phyloP scores from a whole-genome alignment of 2,888 invertebrate species.

The Tetrapedia diversipes region DNA sequence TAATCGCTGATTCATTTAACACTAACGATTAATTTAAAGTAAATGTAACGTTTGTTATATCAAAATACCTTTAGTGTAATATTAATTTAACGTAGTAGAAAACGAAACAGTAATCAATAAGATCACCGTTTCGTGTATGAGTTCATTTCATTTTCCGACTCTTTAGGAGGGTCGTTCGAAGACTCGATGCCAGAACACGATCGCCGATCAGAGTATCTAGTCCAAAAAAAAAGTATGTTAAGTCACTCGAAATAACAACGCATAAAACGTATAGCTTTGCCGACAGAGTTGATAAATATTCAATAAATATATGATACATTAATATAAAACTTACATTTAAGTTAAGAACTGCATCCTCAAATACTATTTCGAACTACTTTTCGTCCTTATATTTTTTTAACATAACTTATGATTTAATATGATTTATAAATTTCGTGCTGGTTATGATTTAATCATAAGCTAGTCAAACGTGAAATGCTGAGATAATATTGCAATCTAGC shows the following conservation, averaged over 20 bases:
- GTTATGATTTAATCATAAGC: background rate
- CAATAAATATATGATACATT: constrained; percentile 4
- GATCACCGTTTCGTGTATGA: constrained; percentile 2
- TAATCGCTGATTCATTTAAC: background rate
- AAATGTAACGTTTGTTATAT: background rate
- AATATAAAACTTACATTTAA: background rate
- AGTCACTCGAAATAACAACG: constrained; percentile 18
- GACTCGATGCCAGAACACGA: constrained; percentile 22
- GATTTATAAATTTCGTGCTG: too few relatives aligned
- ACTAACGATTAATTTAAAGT: constrained; percentile 8
- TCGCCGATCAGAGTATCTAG: constrained; percentile 21
- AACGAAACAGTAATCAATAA: background rate
- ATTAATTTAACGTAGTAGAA: background rate
- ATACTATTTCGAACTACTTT: background rate
- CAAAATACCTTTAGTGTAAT: background rate
- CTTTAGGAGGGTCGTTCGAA: constrained; percentile 3
- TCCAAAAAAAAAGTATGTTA: constrained; percentile 3
- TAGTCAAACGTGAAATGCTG: background rate
- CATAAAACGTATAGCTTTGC: constrained; percentile 27
- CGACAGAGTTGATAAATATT: background rate
- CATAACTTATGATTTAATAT: background rate
- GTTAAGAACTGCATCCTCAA: constrained; percentile 3
- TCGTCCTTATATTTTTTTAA: constrained; percentile 1
- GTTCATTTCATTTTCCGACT: background rate
- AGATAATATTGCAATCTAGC: background rate